phyloP scores from a whole-genome alignment of 1,140 invertebrate species.

The Drosophila sturtevanti region DNA sequence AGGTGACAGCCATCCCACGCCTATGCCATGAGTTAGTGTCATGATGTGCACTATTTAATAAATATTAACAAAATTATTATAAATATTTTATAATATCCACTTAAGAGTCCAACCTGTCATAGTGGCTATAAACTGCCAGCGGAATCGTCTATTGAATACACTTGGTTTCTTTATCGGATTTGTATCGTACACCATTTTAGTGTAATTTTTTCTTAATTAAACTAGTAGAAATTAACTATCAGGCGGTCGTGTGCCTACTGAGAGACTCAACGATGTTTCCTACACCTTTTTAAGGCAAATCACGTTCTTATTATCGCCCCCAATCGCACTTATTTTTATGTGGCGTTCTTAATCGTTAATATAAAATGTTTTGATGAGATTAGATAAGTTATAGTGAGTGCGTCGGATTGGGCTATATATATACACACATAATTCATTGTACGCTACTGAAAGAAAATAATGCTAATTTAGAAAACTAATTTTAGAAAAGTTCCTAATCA shows the following conservation, averaged over 20 bases:
- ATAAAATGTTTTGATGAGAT: slow-evolving; percentile 41
- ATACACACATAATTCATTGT: background rate
- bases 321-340: slow-evolving; percentile 24
- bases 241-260: slow-evolving; percentile 44
- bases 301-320: slow-evolving; percentile 29
- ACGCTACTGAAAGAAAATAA: background rate
- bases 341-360: slow-evolving; percentile 19
- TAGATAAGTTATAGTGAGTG: slow-evolving; percentile 34
- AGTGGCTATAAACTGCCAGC: slow-evolving; percentile 67
- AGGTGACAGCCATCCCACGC: slow-evolving; percentile 63
- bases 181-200: slow-evolving; percentile 44
- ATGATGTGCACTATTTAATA: slow-evolving; percentile 59
- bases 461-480: background rate
- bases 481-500: background rate
- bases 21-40: slow-evolving; percentile 64
- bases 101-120: slow-evolving; percentile 58
- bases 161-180: slow-evolving; percentile 33
- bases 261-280: slow-evolving; percentile 20
- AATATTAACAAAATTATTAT: background rate
- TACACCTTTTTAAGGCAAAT: slow-evolving; percentile 59
- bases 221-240: slow-evolving; percentile 4
- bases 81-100: background rate
- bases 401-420: slow-evolving; percentile 8
- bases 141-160: slow-evolving; percentile 60
- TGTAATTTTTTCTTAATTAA: background rate